Percentiles rank a stretch among this genome's conserved stretches.
phyloP scores from a whole-genome alignment of 2,113 vertebrate genomes.

The Neotoma lepida region DNA sequence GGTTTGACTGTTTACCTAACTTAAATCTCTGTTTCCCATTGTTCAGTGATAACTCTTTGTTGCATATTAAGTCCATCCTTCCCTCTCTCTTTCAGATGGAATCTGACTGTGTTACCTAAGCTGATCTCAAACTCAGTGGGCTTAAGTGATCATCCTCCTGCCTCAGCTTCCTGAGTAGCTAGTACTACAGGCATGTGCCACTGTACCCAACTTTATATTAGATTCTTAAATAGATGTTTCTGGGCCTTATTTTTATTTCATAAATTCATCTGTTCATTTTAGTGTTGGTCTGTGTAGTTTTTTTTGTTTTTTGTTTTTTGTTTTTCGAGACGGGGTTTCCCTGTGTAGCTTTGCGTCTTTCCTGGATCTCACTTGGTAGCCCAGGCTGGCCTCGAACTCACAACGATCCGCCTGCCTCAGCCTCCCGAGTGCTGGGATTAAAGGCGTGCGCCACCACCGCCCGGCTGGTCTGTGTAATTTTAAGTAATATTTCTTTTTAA shows the following conservation, averaged over 20 bases:
- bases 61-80: not conserved
- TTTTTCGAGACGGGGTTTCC: too few species aligned
- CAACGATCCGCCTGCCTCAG: too few species aligned
- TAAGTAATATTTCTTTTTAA: conserved; percentile 36
- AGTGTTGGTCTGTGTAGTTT: conserved; percentile 1
- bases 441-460: too few species aligned
- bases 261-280: not conserved
- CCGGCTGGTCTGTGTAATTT: conserved; percentile 12
- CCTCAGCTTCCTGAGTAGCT: not conserved
- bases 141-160: not conserved
- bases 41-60: not conserved
- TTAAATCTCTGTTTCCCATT: conserved; percentile 22
- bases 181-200: not conserved
- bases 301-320: too few species aligned
- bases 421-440: too few species aligned
- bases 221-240: conserved; percentile 14
- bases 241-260: not conserved
- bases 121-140: not conserved
- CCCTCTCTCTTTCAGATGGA: not conserved
- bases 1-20: conserved; percentile 33
- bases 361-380: too few species aligned
- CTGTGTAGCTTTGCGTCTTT: too few species aligned
- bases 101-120: not conserved
- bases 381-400: too few species aligned
- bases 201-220: not conserved